These are phyloP conservation scores for Cremastobaeus sp. DNA, from an alignment of 2,888 invertebrate genomes.

Conservation along the genomic window DNA sequence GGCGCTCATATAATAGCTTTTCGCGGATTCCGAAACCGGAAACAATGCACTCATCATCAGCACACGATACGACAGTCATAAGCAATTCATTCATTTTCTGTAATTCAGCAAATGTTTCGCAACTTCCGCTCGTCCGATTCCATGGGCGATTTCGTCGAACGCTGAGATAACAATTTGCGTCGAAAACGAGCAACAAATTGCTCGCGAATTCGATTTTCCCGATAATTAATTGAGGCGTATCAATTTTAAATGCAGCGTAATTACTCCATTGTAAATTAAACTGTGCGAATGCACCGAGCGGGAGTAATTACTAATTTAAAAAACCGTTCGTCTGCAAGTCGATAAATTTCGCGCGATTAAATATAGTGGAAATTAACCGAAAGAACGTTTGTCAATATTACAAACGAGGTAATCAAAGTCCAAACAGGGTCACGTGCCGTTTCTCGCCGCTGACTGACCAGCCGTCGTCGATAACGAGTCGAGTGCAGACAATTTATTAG, in stretches of 20 bases:
- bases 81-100: slow-evolving; percentile 16
- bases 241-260: too few relatives aligned
- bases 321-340: too few relatives aligned
- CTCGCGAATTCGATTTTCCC: too few relatives aligned
- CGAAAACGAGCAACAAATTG: too few relatives aligned
- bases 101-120: neutral
- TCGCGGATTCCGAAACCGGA: slow-evolving; percentile 28
- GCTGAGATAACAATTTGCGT: too few relatives aligned
- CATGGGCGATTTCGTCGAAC: too few relatives aligned
- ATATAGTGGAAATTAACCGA: slow-evolving; percentile 62
- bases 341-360: slow-evolving; percentile 2
- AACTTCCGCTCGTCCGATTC: too few relatives aligned
- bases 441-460: slow-evolving; percentile 56
- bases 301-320: too few relatives aligned
- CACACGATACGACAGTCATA: slow-evolving; percentile 10
- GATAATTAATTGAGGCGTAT: too few relatives aligned
- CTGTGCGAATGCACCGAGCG: too few relatives aligned
- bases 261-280: too few relatives aligned
- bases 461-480: slow-evolving; percentile 58
- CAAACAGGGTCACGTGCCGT: slow-evolving; percentile 63
- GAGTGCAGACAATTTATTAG: slow-evolving; percentile 57
- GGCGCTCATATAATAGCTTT: slow-evolving; percentile 40
- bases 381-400: slow-evolving; percentile 57
- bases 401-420: slow-evolving; percentile 62
- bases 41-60: slow-evolving; percentile 21